Percentiles rank a stretch among this genome's conserved stretches.
Conservation (phyloP, 2,113 vertebrate species). For the Cisticola juncidis region DNA sequence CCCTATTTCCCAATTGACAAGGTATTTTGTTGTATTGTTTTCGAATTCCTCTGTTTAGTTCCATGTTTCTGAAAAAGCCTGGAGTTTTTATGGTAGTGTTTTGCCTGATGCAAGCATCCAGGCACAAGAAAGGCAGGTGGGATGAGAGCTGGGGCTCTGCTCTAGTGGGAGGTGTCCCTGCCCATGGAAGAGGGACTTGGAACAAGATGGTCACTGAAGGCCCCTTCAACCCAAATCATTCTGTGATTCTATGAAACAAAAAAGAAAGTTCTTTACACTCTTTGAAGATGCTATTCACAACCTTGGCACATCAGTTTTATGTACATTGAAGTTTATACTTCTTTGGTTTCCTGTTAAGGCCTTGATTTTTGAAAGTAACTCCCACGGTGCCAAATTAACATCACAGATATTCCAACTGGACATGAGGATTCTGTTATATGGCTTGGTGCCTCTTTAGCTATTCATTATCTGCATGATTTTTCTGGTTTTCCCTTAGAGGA, state of each 20-base stretch:
- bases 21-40: conserved; percentile 67
- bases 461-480: neutral
- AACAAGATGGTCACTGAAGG: neutral
- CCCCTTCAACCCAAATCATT: neutral
- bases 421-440: neutral
- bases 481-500: neutral
- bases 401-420: neutral
- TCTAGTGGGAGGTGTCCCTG: neutral
- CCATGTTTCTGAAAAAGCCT: neutral
- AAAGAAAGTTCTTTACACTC: neutral
- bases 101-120: neutral
- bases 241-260: neutral
- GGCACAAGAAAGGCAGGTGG: neutral
- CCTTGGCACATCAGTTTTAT: neutral
- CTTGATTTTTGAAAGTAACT: neutral
- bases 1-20: conserved; percentile 81
- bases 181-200: neutral
- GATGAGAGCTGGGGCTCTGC: neutral
- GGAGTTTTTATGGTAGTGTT: neutral
- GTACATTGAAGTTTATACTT: neutral
- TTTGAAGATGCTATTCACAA: neutral
- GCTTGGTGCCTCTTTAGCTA: neutral
- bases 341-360: neutral
- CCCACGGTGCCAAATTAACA: neutral
- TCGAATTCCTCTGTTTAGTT: neutral